Base-by-base conservation (phyloP, 2,888 invertebrate genomes). In the Polyommatus iphigenia region DNA sequence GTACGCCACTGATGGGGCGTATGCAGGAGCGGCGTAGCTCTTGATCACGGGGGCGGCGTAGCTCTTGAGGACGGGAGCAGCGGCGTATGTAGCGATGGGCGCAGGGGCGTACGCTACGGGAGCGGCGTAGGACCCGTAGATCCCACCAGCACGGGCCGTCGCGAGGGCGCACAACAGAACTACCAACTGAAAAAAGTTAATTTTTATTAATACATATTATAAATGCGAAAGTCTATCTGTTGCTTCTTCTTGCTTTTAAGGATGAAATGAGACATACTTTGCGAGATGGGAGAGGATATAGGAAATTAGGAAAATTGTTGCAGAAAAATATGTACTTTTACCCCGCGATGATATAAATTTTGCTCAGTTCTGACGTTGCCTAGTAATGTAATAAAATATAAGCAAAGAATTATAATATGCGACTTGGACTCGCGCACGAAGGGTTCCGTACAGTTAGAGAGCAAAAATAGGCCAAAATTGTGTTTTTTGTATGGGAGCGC, bases 91-190 rank as follows among this genome's bases (percentile, higher is more conserved):
- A 18, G 76, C 77, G 67, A 18, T 81, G 67, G 92, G 92, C 80
- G 92, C 93, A 73, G 90, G 93, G 84, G 95, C 93, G 81, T 93
- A 87, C 50, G 89, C 59, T 20, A 18, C 81, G 67, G 92, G 92
- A 79, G 92, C 93, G 75, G 90, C 93, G 81, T 93, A 87, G 50
- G 89, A 84, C 79, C 90, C 93, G 77, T 89, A 87, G 79, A 95
- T 87, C 80, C 94, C 87, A 81, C 96, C 95, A 81, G 95, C 96
- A 85, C 90, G 94, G 86, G 93, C 95, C 77, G 94, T 90, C 80
- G 95, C 95, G 89, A 96, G 89, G 83, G 94, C 90, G 87, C 96
- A 94, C 85, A 95, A 94, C 83, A 96, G 89, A 81, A 95, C 89
- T 87, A 96, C 89, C 84, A 95, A 87, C 95, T 93, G 88, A 90